These are phyloP conservation scores for Mesoligia furuncula DNA, from an alignment of 2,888 invertebrate genomes.

Conservation along the genomic window DNA sequence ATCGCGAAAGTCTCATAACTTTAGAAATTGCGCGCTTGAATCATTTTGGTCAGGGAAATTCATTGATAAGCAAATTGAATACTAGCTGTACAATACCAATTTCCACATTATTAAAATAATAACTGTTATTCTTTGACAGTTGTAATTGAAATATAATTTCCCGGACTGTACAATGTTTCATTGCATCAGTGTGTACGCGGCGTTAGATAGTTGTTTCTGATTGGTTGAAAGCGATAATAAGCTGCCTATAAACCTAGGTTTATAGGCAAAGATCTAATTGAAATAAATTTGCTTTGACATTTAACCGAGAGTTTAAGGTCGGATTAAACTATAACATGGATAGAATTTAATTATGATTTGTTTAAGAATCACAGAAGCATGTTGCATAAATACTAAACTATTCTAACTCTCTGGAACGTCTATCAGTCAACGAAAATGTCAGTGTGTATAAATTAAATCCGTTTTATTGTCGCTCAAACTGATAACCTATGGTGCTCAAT, in stretches of 20 bases:
- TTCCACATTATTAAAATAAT: background rate
- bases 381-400: background rate
- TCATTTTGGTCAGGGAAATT: background rate
- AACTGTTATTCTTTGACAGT: background rate
- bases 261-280: constrained; percentile 16
- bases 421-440: background rate
- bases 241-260: background rate
- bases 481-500: constrained; percentile 38
- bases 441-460: background rate
- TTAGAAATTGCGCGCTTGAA: background rate
- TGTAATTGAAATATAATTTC: background rate
- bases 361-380: background rate
- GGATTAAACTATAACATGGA: background rate
- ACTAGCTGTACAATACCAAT: background rate
- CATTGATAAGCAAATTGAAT: background rate
- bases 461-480: constrained; percentile 13
- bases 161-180: background rate
- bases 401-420: background rate
- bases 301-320: constrained; percentile 19
- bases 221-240: background rate
- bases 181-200: background rate
- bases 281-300: constrained; percentile 33
- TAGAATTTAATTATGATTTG: background rate
- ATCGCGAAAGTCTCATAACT: background rate
- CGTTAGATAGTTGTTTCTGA: background rate